A percentile compares a stretch with the other conserved stretches of the same genome.
These are phyloP conservation scores for Anseranas semipalmata DNA, from an alignment of 2,113 vertebrate genomes.

Conservation along the genomic window DNA sequence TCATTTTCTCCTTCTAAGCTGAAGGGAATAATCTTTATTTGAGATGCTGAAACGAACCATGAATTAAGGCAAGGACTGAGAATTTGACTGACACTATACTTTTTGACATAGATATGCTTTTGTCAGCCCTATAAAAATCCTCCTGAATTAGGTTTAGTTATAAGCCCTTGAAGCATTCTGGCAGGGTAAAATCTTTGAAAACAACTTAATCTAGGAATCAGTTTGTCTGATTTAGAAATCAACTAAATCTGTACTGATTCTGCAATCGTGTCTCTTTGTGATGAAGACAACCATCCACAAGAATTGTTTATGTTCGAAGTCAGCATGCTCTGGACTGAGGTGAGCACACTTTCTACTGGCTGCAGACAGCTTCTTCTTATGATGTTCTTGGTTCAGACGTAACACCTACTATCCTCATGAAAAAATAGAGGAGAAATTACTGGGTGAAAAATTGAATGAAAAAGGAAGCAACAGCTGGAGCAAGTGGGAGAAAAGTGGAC, in stretches of 20 bases:
- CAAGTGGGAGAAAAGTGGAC: not conserved
- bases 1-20: not conserved
- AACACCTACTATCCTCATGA: not conserved
- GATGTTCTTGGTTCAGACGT: not conserved
- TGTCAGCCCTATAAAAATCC: not conserved
- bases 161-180: not conserved
- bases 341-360: not conserved
- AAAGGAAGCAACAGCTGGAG: not conserved
- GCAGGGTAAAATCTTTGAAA: not conserved
- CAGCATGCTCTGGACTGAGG: not conserved
- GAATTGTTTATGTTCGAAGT: not conserved
- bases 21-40: not conserved
- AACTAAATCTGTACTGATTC: not conserved
- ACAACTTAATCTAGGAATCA: not conserved
- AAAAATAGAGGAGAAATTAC: not conserved
- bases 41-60: not conserved
- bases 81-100: not conserved
- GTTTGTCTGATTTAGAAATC: not conserved
- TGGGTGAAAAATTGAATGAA: not conserved
- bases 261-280: not conserved
- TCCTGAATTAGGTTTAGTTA: not conserved
- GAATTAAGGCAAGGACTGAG: not conserved
- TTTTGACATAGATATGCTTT: not conserved
- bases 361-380: not conserved
- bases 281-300: not conserved